A percentile compares a stretch with the other conserved stretches of the same genome.
phyloP scores from a whole-genome alignment of 2,113 vertebrate genomes.

The Forbesichthys agassizii region DNA sequence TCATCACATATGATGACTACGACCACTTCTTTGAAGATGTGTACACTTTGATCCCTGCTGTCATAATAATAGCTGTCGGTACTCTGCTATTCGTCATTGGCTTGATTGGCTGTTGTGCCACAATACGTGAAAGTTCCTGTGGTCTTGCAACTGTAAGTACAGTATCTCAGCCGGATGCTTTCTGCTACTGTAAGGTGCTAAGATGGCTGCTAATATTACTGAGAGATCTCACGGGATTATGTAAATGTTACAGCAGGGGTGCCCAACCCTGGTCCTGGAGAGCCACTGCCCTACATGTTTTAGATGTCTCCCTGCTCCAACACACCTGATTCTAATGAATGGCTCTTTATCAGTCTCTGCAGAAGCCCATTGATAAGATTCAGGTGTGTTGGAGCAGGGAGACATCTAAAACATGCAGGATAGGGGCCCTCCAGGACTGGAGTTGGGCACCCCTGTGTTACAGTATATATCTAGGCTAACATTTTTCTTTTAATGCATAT shows the following conservation, averaged over 20 bases:
- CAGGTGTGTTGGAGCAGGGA: too few relatives aligned
- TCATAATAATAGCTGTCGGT: conserved; percentile 93
- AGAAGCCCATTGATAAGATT: too few relatives aligned
- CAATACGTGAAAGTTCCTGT: conserved; percentile 92
- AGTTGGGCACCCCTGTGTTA: too few relatives aligned
- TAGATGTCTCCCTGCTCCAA: too few relatives aligned
- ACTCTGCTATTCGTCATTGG: conserved; percentile 95
- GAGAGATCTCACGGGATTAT: not conserved
- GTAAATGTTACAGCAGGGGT: too few relatives aligned
- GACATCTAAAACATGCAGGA: too few relatives aligned
- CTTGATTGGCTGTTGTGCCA: conserved; percentile 94
- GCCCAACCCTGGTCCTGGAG: too few relatives aligned
- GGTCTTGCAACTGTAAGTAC: conserved; percentile 89
- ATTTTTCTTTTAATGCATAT: not conserved
- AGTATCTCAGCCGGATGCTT: conserved; percentile 48
- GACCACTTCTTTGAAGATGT: conserved; percentile 98
- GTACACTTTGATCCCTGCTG: conserved; percentile 91
- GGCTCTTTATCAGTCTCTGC: too few relatives aligned
- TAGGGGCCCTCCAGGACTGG: too few relatives aligned
- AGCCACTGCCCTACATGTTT: too few relatives aligned
- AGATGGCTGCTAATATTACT: not conserved
- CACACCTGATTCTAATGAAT: too few relatives aligned
- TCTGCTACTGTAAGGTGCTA: not conserved
- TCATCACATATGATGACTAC: conserved; percentile 97
- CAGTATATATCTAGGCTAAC: not conserved